phyloP scores from a whole-genome alignment of 2,797 vertebrate genomes.

The Acanthiza pusilla region DNA sequence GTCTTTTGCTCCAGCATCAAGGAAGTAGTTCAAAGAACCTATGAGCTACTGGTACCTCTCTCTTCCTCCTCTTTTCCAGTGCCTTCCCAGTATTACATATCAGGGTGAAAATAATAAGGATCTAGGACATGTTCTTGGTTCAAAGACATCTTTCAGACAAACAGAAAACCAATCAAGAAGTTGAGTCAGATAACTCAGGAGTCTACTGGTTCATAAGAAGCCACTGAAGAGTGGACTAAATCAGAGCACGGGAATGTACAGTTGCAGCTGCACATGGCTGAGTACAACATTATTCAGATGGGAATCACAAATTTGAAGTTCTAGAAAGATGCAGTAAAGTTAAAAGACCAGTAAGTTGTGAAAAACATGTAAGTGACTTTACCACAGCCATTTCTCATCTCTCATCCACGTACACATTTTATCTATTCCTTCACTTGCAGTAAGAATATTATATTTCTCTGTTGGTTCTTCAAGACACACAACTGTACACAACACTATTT shows the following conservation, averaged over 20 bases:
- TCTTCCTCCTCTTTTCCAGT: neutral
- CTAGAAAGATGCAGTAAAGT: neutral
- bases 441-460: neutral
- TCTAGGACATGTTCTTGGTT: neutral
- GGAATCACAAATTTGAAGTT: neutral
- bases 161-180: neutral
- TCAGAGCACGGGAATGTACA: neutral
- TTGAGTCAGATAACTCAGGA: neutral
- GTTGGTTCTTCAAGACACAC: neutral
- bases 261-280: neutral
- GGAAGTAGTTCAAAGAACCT: neutral
- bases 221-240: neutral
- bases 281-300: neutral
- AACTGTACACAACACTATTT: neutral
- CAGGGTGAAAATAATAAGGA: neutral
- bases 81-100: neutral
- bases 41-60: neutral
- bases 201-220: neutral
- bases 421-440: neutral
- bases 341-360: neutral
- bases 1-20: neutral
- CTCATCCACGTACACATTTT: rapidly evolving
- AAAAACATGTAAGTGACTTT: neutral
- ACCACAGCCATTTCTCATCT: neutral
- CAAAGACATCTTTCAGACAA: neutral